Evolutionary conservation across 2,888 invertebrate species (phyloP).

Genomic region (Corbicula japonica): DNA sequence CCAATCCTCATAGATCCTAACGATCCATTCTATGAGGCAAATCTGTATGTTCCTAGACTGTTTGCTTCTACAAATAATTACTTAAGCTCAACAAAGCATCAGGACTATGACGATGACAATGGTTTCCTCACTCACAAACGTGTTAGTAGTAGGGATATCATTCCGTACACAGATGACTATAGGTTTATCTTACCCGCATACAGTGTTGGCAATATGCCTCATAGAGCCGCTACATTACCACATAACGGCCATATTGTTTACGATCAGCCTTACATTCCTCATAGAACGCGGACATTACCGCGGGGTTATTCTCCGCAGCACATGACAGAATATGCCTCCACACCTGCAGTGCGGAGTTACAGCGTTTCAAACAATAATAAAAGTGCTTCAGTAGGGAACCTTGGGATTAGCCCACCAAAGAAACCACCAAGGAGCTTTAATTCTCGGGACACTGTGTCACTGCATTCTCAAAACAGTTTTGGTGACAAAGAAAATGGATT

Average conservation of each 20-base stretch:
- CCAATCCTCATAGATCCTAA: conserved; percentile 72
- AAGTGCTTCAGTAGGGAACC: conserved; percentile 80
- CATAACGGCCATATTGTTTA: conserved; percentile 45
- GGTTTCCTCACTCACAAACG: conserved; percentile 34
- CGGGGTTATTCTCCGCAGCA: conserved; percentile 53
- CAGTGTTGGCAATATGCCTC: conserved; percentile 16
- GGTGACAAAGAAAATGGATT: conserved; percentile 59
- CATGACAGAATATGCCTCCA: conserved; percentile 36
- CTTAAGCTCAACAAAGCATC: conserved; percentile 36
- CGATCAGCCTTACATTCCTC: conserved; percentile 47
- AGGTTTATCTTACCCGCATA: conserved; percentile 35
- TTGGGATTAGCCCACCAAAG: conserved; percentile 74
- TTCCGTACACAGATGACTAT: conserved; percentile 34
- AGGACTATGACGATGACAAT: conserved; percentile 38
- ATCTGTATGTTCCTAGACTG: conserved; percentile 57
- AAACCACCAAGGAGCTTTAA: conserved; percentile 79
- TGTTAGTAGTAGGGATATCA: conserved; percentile 10
- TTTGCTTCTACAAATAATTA: conserved; percentile 47
- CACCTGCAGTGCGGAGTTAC: conserved; percentile 47
- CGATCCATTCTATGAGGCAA: conserved; percentile 67
- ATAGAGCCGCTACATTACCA: conserved; percentile 47
- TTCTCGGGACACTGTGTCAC: conserved; percentile 75
- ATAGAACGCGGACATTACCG: conserved; percentile 58
- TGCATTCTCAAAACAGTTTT: conserved; percentile 67
- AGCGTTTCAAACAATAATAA: conserved; percentile 61